Percentiles rank a stretch among this genome's conserved stretches.
Evolutionary conservation across 2,888 invertebrate species (phyloP).

Genomic region (Globia sparganii): DNA sequence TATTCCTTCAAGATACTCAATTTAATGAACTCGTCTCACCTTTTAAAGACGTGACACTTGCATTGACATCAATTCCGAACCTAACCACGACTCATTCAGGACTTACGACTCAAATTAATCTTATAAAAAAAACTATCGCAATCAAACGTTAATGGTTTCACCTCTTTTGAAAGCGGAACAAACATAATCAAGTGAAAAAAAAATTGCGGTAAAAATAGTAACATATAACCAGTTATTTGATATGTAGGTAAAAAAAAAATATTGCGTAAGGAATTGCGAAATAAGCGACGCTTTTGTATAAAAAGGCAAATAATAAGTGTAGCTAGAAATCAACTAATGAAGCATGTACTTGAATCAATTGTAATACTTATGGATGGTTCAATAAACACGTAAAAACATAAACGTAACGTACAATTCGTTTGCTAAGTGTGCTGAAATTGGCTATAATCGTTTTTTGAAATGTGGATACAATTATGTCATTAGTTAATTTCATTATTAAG

Average conservation of each 20-base stretch:
- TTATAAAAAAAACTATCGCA: constrained; percentile 9
- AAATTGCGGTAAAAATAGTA: constrained; percentile 42
- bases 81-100: constrained; percentile 24
- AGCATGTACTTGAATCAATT: constrained; percentile 55
- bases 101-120: constrained; percentile 33
- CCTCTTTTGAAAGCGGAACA: constrained; percentile 47
- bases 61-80: constrained; percentile 56
- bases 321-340: constrained; percentile 58
- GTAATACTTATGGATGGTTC: constrained; percentile 46
- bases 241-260: constrained; percentile 41
- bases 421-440: constrained; percentile 45
- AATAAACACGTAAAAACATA: constrained; percentile 49
- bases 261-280: constrained; percentile 45
- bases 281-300: constrained; percentile 42
- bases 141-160: constrained; percentile 25
- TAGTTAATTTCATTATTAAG: constrained; percentile 54
- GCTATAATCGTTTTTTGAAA: constrained; percentile 46
- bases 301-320: constrained; percentile 47
- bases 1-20: constrained; percentile 46
- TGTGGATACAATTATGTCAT: constrained; percentile 27
- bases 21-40: constrained; percentile 51
- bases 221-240: constrained; percentile 44
- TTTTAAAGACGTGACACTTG: constrained; percentile 51
- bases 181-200: constrained; percentile 45
- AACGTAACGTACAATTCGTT: constrained; percentile 50